phyloP scores from a whole-genome alignment of 2,113 vertebrate species.

The Nyctereutes procyonoides region DNA sequence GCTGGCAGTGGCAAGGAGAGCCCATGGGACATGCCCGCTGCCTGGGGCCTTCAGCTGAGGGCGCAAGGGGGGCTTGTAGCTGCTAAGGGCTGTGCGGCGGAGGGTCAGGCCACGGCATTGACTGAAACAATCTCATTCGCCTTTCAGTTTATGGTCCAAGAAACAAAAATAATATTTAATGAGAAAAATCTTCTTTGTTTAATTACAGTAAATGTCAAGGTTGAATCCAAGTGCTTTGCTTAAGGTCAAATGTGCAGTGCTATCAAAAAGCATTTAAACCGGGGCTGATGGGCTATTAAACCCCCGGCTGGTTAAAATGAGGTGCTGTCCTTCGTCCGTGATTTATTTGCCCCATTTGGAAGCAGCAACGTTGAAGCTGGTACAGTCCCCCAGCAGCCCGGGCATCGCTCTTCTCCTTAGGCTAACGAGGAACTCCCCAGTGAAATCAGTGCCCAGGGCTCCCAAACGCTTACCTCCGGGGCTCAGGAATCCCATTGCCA shows the following conservation, averaged over 20 bases:
- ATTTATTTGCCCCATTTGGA: slow-evolving; percentile 54
- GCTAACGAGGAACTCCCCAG: not conserved
- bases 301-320: slow-evolving; percentile 61
- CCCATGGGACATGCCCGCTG: not conserved
- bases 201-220: slow-evolving; percentile 82
- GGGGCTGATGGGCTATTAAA: slow-evolving; percentile 60
- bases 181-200: slow-evolving; percentile 78
- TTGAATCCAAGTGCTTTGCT: slow-evolving; percentile 77
- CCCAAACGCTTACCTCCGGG: not conserved
- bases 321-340: slow-evolving; percentile 29
- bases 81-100: not conserved
- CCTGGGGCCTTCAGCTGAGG: not conserved
- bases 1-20: slow-evolving; percentile 28
- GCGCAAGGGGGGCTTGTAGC: not conserved
- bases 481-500: slow-evolving; percentile 3
- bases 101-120: not conserved
- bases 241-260: slow-evolving; percentile 77
- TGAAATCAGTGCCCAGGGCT: slow-evolving; percentile 6
- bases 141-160: slow-evolving; percentile 71
- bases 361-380: slow-evolving; percentile 47
- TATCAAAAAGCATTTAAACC: slow-evolving; percentile 78
- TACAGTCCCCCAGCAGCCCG: not conserved
- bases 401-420: not conserved
- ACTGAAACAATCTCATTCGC: slow-evolving; percentile 50
- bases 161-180: slow-evolving; percentile 85